phyloP scores from a whole-genome alignment of 2,797 vertebrate species.

The Odontamblyopus lacepedii region DNA sequence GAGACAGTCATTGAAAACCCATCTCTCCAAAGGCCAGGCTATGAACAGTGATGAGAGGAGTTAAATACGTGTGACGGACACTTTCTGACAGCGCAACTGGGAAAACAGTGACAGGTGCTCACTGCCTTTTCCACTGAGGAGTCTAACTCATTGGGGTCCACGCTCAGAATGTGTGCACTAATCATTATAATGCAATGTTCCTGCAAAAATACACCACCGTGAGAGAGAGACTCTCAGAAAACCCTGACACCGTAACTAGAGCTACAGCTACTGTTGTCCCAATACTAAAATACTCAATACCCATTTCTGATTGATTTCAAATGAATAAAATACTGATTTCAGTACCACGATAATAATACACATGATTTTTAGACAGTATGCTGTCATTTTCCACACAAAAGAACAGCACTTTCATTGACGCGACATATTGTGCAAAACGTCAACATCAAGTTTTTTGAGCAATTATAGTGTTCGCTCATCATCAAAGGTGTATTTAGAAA shows the following conservation, averaged over 20 bases:
- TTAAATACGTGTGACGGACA: conserved; percentile 45
- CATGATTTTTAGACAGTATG: no score
- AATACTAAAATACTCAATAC: background rate
- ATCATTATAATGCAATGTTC: background rate
- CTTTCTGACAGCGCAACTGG: conserved; percentile 29
- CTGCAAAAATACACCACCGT: background rate
- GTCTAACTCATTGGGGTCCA: conserved; percentile 25
- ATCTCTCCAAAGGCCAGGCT: conserved; percentile 21
- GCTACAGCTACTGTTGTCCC: no score
- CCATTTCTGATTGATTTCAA: no score
- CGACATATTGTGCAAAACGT: no score
- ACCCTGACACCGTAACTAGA: background rate
- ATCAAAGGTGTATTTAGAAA: no score
- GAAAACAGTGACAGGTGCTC: conserved; percentile 33
- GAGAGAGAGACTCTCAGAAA: conserved; percentile 5
- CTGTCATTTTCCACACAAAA: no score
- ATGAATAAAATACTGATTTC: no score
- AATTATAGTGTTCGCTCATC: no score
- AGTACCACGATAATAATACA: no score
- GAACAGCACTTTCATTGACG: no score
- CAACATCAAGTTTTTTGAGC: no score
- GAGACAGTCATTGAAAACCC: background rate
- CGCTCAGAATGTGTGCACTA: background rate
- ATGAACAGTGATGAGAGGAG: conserved; percentile 25
- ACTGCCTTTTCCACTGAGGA: conserved; percentile 34